phyloP scores from a whole-genome alignment of 2,113 vertebrate species.

The Thinocorus orbignyianus region DNA sequence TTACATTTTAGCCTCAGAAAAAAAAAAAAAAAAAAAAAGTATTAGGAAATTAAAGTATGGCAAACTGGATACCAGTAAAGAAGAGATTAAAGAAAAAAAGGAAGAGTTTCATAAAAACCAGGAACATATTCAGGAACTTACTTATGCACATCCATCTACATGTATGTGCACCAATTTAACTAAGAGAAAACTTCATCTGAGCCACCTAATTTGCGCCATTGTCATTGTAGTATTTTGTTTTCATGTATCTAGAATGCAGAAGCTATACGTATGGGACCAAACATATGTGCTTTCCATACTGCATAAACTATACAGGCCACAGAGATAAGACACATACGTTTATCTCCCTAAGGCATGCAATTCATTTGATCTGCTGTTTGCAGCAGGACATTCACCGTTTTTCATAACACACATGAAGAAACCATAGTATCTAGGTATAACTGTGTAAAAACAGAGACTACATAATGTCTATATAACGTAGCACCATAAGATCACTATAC shows the following conservation, averaged over 20 bases:
- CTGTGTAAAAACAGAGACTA: background rate
- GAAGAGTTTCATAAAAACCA: background rate
- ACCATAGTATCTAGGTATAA: background rate
- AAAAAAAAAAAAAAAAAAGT: no score
- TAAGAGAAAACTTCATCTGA: background rate
- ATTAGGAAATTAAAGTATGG: conserved; percentile 16
- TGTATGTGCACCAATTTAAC: accelerated
- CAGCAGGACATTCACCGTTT: background rate
- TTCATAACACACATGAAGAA: background rate
- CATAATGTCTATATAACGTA: background rate
- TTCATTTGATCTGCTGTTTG: background rate
- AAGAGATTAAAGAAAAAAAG: background rate
- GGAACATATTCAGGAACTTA: background rate
- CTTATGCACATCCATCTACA: background rate
- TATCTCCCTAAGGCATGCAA: background rate
- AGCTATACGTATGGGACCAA: background rate
- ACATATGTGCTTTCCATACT: background rate
- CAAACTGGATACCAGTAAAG: background rate
- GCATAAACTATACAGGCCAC: background rate
- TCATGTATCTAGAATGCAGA: background rate
- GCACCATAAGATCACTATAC: background rate
- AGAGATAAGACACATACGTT: background rate
- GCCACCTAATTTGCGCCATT: background rate
- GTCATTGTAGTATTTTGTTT: background rate
- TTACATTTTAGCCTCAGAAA: background rate